Evolutionary conservation across 2,888 invertebrate genomes (phyloP).

Genomic region (Mamestra brassicae): DNA sequence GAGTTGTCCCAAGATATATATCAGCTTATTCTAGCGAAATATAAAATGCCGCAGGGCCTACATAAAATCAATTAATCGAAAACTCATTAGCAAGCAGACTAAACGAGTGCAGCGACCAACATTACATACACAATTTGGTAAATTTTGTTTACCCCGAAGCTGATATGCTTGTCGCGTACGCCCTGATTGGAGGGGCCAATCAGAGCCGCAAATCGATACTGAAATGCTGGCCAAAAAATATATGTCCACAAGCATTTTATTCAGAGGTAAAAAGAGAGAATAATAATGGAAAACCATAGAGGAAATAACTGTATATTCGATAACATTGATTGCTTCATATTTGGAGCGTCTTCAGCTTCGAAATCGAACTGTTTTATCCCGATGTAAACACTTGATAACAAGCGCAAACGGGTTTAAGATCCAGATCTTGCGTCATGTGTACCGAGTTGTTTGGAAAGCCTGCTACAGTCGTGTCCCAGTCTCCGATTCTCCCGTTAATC

Average conservation of each 20-base stretch:
- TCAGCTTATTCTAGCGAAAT: not conserved
- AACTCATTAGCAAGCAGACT: constrained; percentile 50
- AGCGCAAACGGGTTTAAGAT: constrained; percentile 54
- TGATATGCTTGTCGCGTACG: constrained; percentile 72
- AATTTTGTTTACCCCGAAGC: constrained; percentile 65
- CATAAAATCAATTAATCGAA: constrained; percentile 38
- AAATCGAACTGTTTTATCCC: constrained; percentile 29
- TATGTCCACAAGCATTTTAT: not conserved
- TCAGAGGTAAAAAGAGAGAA: not conserved
- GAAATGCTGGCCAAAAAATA: constrained; percentile 24
- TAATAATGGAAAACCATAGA: not conserved
- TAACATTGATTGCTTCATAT: constrained; percentile 2
- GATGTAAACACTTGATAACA: constrained; percentile 50
- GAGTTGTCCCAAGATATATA: too few species aligned
- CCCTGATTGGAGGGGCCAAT: constrained; percentile 72
- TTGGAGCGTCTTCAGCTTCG: constrained; percentile 17
- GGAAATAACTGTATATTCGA: not conserved
- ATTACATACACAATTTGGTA: constrained; percentile 66
- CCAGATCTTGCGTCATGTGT: constrained; percentile 60
- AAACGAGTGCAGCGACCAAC: constrained; percentile 51
- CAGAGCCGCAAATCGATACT: constrained; percentile 68
- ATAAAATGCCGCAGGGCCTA: not conserved
- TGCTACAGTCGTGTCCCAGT: constrained; percentile 66
- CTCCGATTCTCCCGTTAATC: constrained; percentile 69
- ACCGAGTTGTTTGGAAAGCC: constrained; percentile 62